Conservation (phyloP, 1,140 invertebrate genomes). For the Liolophura sinensis region DNA sequence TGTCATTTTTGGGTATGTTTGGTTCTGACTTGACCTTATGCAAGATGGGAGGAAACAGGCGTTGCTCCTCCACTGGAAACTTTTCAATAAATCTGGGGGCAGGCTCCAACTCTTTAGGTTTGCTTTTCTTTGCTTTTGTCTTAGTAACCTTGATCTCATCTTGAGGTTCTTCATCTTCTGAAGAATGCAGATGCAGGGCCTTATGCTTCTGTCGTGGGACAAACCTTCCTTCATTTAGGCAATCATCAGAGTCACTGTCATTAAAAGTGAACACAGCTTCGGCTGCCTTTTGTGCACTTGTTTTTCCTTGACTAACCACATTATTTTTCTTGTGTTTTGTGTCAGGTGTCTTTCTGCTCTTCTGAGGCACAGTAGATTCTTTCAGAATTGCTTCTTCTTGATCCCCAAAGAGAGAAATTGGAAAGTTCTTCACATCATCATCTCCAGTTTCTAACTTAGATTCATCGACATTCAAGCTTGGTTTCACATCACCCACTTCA, state of each 20-base stretch:
- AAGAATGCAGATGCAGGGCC: slow-evolving; percentile 9
- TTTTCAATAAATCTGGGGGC: background rate
- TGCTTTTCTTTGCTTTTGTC: slow-evolving; percentile 5
- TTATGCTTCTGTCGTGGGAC: slow-evolving; percentile 7
- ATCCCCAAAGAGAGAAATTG: background rate
- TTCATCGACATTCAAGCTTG: too few relatives aligned
- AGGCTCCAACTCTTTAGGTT: slow-evolving; percentile 9
- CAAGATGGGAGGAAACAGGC: too few relatives aligned
- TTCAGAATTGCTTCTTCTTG: slow-evolving; percentile 5
- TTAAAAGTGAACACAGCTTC: slow-evolving; percentile 34
- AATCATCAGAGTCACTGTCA: slow-evolving; percentile 29
- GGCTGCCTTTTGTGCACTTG: slow-evolving; percentile 14
- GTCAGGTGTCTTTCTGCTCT: slow-evolving; percentile 5
- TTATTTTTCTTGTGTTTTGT: slow-evolving; percentile 12
- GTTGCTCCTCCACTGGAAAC: too few relatives aligned
- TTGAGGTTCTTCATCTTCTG: slow-evolving; percentile 15
- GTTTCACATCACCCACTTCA: too few relatives aligned
- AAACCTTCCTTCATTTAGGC: slow-evolving; percentile 10
- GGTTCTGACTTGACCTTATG: too few relatives aligned
- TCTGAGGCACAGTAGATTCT: slow-evolving; percentile 1
- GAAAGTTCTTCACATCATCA: too few relatives aligned
- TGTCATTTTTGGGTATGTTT: too few relatives aligned
- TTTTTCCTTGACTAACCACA: slow-evolving; percentile 13
- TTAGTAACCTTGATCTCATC: background rate
- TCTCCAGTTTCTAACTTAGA: too few relatives aligned